Evolutionary conservation across 2,113 vertebrate species (phyloP), one percentile per base, ranked within the genome.

Genomic region (Pandion haliaetus): DNA sequence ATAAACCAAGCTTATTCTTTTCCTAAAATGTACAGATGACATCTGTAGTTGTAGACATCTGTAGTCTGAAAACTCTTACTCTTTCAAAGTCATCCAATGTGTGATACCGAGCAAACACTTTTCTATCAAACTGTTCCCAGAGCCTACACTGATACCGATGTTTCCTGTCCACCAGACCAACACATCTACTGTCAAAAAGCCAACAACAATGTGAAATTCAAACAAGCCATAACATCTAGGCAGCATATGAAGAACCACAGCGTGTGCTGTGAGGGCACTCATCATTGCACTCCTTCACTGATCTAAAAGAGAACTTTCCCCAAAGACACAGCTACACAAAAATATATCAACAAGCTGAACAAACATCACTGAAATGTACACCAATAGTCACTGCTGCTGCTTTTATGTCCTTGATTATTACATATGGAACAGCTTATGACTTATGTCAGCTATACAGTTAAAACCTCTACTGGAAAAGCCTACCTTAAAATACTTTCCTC

Each of bases 251-350:
- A 34, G 34, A 74, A 28, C 38, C 3, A 1, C 40, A 57, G 59
- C 0, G 0, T 5, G n/a, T 62, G 55, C 61, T 61, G 65, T 0
- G 3, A 58, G 32, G 40, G 34, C 1, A 0, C 62, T 50, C 17
- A 4, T 21, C 5, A 0, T 6, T 21, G 42, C 17, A 21, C 34
- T 58, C 40, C 59, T 21, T 58, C 55, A 14, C 34, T 11, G 9
- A 74, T 8, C 6, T 12, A 5, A 36, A 36, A 6, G 26, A 44
- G 31, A 93, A 19, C 50, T 50, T 50, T 36, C 52, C 42, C 58
- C 52, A 69, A 44, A 44, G 55, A 23, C 45, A 45, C 3, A 12
- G 57, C 44, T 29, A 12, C 82, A 42, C 23, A 47, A 18, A 81
- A 58, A 25, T 6, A 10, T 0, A 14, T 7, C 44, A 25, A 5